phyloP scores from a whole-genome alignment of 2,797 vertebrate genomes.

The Phataginus tricuspis region DNA sequence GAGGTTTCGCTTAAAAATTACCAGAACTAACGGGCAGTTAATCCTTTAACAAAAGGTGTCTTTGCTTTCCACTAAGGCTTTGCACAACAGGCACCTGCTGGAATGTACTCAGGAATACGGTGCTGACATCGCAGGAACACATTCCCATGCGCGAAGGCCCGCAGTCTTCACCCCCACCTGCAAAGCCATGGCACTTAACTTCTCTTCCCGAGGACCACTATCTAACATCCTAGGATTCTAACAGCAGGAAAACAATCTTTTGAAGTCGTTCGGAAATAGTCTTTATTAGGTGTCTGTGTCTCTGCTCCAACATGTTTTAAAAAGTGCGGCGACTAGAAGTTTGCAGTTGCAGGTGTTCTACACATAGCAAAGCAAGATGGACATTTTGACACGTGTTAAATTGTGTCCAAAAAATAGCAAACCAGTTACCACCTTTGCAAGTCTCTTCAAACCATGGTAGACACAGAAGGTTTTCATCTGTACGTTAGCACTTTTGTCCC shows the following conservation, averaged over 20 bases:
- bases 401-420: neutral
- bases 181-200: neutral
- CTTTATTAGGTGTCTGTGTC: neutral
- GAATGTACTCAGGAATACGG: neutral
- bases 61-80: neutral
- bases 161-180: neutral
- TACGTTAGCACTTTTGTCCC: neutral
- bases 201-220: neutral
- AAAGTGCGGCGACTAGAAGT: neutral
- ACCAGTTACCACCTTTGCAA: neutral
- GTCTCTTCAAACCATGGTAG: neutral
- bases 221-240: neutral
- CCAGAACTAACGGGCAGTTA: neutral
- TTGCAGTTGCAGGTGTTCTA: neutral
- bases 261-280: neutral
- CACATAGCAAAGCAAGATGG: neutral
- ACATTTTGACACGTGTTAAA: neutral
- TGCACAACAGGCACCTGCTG: neutral
- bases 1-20: neutral
- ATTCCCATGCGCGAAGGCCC: neutral
- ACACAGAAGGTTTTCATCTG: neutral
- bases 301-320: constrained; percentile 25
- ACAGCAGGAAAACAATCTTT: neutral
- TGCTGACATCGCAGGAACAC: neutral
- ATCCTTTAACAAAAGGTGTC: neutral